Evolutionary conservation across 2,797 vertebrate species (phyloP).

Genomic region (Glossophaga mutica): DNA sequence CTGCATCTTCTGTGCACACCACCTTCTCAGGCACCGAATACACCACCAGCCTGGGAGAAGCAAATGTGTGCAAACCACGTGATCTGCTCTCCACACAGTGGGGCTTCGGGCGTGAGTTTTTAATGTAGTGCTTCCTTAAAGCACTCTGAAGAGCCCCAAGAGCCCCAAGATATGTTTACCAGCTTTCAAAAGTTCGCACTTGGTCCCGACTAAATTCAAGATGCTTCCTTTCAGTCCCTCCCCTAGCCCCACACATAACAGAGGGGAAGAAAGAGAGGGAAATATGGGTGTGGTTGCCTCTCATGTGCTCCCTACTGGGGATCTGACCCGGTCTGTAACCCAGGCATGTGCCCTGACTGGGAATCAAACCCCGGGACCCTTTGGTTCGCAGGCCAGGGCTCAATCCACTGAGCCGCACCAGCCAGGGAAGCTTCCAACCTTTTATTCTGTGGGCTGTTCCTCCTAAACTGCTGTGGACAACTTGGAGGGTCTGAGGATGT

Average conservation of each 20-base stretch:
- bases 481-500: background rate
- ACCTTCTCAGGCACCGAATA: background rate
- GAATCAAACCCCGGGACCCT: too few relatives aligned
- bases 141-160: accelerated
- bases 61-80: background rate
- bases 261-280: too few relatives aligned
- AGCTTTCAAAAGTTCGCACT: background rate
- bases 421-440: background rate
- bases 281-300: too few relatives aligned
- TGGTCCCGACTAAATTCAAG: background rate
- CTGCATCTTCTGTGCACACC: background rate
- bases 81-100: background rate
- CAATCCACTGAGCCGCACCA: too few relatives aligned
- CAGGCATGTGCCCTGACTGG: too few relatives aligned
- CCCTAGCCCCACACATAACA: background rate
- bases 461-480: background rate
- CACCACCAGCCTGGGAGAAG: background rate
- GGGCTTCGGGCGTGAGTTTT: background rate
- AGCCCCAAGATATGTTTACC: too few relatives aligned
- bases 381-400: too few relatives aligned
- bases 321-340: too few relatives aligned
- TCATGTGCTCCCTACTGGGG: too few relatives aligned
- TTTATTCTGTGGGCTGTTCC: background rate
- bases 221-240: background rate
- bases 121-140: background rate